Percentiles rank a stretch among this genome's conserved stretches.
These are phyloP conservation scores for Erebia palarica DNA, from an alignment of 2,888 invertebrate genomes.

Conservation along the genomic window DNA sequence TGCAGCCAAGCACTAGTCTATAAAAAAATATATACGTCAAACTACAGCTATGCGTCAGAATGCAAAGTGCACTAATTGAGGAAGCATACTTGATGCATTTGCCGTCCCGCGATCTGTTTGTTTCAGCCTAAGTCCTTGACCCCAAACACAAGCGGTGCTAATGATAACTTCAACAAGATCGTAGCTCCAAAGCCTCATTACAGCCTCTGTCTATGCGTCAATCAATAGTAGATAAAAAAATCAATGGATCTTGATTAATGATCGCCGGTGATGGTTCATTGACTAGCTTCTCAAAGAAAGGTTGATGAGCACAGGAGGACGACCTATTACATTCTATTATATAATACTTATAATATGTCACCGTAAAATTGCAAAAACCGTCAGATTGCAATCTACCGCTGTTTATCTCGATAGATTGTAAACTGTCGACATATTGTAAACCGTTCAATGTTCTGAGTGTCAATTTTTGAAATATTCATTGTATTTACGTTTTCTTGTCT, in stretches of 20 bases:
- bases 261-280: slow-evolving; percentile 62
- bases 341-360: no score
- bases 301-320: slow-evolving; percentile 9
- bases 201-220: slow-evolving; percentile 75
- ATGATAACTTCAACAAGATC: slow-evolving; percentile 28
- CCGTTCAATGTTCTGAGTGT: no score
- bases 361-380: no score
- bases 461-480: no score
- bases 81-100: background rate
- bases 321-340: background rate
- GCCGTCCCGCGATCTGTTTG: background rate
- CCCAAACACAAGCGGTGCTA: slow-evolving; percentile 30
- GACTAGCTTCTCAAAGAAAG: slow-evolving; percentile 44
- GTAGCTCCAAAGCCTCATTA: slow-evolving; percentile 60
- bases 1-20: no score
- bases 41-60: no score
- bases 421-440: no score
- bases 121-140: slow-evolving; percentile 39
- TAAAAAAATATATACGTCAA: no score
- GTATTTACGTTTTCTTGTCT: no score
- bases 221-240: slow-evolving; percentile 63
- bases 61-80: no score
- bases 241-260: slow-evolving; percentile 71
- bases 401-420: no score
- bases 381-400: no score